Evolutionary conservation across 2,888 invertebrate species (phyloP), one percentile per base, ranked within the genome.

Genomic region (Ceratothoa steindachneri): DNA sequence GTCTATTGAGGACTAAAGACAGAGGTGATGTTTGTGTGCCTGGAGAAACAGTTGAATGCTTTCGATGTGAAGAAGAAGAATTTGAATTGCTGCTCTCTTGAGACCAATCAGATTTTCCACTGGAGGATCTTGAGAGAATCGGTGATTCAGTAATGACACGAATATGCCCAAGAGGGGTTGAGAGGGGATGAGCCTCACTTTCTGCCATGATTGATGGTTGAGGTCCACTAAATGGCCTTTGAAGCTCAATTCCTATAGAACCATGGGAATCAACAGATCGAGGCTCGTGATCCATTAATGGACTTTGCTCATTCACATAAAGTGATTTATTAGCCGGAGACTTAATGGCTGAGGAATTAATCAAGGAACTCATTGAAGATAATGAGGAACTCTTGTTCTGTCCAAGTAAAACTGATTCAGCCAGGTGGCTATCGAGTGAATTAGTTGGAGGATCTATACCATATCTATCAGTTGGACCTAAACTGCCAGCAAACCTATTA

Each of bases 11-110:
- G 15, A 77, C 77, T n/a, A 77, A 71, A 22, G 77, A 68, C 7
- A 77, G 68, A 1, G 77, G 77, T 19, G 77, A 77, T 30, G 77
- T 77, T 52, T 77, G 77, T 41, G 70, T 69, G n/a, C 31, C 69
- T 5, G 66, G 51, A 24, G 64, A 73, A 9, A 70, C 73, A 51
- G 77, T 71, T n/a, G 73, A 71, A 53, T 31, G 30, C 7, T 69
- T 69, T 24, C 67, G 31, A 28, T 68, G 70, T 22, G 51, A 30
- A 24, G 60, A 19, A n/a, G 70, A 30, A 7, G 66, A 41, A 31
- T 52, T 31, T n/a, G n/a, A n/a, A 3, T 69, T 67, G 15, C 69
- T 69, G 52, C 60, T 73, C 22, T 73, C 73, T 27, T 22, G 24
- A 24, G 77, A 74, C 71, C 71, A 71, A 29, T 71, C 73, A 24